Evolutionary conservation across 2,113 vertebrate species (phyloP).

Genomic region (Bufo bufo): DNA sequence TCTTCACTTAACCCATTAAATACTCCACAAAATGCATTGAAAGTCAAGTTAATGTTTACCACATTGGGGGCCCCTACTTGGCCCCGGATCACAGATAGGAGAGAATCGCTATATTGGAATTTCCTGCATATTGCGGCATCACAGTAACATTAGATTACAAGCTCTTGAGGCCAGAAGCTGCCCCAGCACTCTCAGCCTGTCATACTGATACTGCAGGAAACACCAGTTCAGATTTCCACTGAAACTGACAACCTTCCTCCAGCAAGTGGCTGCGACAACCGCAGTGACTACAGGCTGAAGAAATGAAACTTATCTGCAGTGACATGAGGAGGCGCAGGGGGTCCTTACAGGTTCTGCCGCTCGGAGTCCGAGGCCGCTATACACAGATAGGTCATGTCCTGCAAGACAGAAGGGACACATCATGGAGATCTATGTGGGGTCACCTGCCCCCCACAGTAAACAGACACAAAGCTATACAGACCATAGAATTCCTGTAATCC

Average conservation of each 20-base stretch:
- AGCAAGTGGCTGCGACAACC: not conserved
- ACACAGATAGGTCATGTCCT: constrained; percentile 88
- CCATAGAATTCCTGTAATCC: not conserved
- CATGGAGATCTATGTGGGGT: too few species aligned
- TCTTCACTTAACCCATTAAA: too few species aligned
- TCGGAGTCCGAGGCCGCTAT: constrained; percentile 83
- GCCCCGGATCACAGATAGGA: too few species aligned
- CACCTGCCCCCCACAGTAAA: not conserved
- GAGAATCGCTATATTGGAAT: too few species aligned
- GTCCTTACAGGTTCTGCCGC: constrained; percentile 84
- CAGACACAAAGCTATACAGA: too few species aligned
- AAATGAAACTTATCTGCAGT: constrained; percentile 4
- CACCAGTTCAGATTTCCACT: not conserved
- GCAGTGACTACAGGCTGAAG: not conserved
- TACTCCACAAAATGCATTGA: too few species aligned
- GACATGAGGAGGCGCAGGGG: not conserved
- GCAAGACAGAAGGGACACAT: constrained; percentile 45
- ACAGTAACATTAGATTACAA: not conserved
- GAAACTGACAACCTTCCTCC: not conserved
- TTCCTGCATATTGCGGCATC: not conserved
- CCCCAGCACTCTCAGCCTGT: not conserved
- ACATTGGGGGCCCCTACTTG: too few species aligned
- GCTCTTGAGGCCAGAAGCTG: not conserved
- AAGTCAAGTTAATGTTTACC: too few species aligned
- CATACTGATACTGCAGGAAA: not conserved